These are phyloP conservation scores for Linnaemya vulpina DNA, from an alignment of 2,888 invertebrate genomes.

Conservation along the genomic window DNA sequence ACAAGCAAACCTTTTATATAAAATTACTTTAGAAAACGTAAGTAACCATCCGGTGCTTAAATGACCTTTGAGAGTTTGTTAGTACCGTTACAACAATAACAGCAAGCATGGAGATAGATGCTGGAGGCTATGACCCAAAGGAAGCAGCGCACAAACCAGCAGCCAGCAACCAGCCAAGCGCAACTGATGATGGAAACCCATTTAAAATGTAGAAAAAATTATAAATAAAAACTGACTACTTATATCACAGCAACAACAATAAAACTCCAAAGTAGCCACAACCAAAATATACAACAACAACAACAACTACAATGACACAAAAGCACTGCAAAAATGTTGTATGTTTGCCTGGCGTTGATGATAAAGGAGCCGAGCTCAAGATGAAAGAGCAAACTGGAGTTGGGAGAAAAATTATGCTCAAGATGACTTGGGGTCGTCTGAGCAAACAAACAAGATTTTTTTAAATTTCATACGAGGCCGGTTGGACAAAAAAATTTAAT, in stretches of 20 bases:
- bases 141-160: constrained; percentile 51
- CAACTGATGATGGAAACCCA: constrained; percentile 80
- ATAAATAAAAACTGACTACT: constrained; percentile 50
- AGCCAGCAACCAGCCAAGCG: constrained; percentile 75
- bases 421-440: constrained; percentile 80
- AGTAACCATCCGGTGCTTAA: constrained; percentile 72
- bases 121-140: constrained; percentile 66
- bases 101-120: constrained; percentile 23
- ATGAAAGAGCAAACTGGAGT: background rate
- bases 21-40: constrained; percentile 64
- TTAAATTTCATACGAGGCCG: constrained; percentile 12
- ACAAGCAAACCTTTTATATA: constrained; percentile 60
- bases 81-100: constrained; percentile 55
- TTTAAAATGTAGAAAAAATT: constrained; percentile 58
- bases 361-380: constrained; percentile 54
- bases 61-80: constrained; percentile 78
- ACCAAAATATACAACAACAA: constrained; percentile 71
- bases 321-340: constrained; percentile 38
- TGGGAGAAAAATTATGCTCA: constrained; percentile 54
- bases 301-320: constrained; percentile 45
- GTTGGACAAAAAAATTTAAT: background rate
- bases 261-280: constrained; percentile 50
- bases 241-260: constrained; percentile 24
- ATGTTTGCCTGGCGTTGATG: constrained; percentile 47
- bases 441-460: constrained; percentile 76